Conservation (phyloP, 92 coral and sea anemone genomes). For the Zoanthus sansibaricus region DNA sequence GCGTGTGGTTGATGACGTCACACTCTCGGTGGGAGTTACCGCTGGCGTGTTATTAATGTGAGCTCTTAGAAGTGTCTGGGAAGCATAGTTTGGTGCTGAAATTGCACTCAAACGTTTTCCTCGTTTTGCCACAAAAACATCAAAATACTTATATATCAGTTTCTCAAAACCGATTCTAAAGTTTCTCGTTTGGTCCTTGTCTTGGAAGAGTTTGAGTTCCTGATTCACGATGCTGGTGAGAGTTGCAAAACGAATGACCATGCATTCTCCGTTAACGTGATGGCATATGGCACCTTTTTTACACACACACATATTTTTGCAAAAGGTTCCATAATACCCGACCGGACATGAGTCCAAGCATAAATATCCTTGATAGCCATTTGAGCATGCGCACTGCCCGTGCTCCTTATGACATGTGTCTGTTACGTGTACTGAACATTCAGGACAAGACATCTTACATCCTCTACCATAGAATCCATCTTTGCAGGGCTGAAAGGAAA, state of each 20-base stretch:
- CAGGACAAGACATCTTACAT: constrained; percentile 80
- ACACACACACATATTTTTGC: constrained; percentile 73
- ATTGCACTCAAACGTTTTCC: neutral
- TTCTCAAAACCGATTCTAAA: constrained; percentile 77
- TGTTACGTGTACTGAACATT: constrained; percentile 88
- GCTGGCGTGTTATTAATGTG: constrained; percentile 44
- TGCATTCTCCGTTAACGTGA: constrained; percentile 85
- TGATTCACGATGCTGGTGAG: constrained; percentile 71
- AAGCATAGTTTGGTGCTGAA: neutral
- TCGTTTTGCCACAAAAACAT: constrained; percentile 1
- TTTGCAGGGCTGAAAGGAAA: constrained; percentile 71
- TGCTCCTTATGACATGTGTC: constrained; percentile 84
- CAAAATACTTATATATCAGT: constrained; percentile 71
- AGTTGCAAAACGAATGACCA: constrained; percentile 65
- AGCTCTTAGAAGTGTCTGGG: constrained; percentile 24
- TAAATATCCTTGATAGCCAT: constrained; percentile 87
- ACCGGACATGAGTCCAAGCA: constrained; percentile 87
- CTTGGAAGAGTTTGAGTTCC: constrained; percentile 57
- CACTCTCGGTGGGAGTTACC: constrained; percentile 20
- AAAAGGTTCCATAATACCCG: constrained; percentile 65
- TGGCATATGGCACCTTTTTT: constrained; percentile 68
- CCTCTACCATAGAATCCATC: constrained; percentile 87
- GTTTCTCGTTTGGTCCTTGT: constrained; percentile 68
- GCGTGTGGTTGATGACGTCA: neutral
- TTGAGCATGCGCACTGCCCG: constrained; percentile 92